Base-by-base conservation (phyloP, 1,140 invertebrate genomes). In the Drosophila micromelanica region DNA sequence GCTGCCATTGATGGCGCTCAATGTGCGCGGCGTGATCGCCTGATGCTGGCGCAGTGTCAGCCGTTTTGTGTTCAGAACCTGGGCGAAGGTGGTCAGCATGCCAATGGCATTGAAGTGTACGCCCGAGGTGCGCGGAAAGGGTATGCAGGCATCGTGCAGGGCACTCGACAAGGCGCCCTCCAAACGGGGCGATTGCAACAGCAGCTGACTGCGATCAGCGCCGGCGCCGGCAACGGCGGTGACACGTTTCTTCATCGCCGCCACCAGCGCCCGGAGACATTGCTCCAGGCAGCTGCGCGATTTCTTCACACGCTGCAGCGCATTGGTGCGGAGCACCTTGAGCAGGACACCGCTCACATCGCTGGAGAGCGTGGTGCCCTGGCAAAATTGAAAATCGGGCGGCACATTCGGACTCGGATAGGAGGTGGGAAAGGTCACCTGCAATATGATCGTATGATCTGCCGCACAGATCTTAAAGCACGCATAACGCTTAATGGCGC, bases 41-140 rank as follows among this genome's bases (percentile, higher is more conserved):
- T 80, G 70, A 69, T 92, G 91, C 35, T 91, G 77, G 1, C 90
- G 76, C 12, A 92, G 54, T 1, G 80, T 91, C 17, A 96, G 92
- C 75, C 96, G 94, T 75, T 96, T 95, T 2, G 95, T 93, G 78
- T 96, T 96, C 9, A 95, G 93, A 1, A 96, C 95, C 64, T 97
- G 94, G 46, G 96, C 96, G 92, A 98, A 99, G 67, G 96, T 97
- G 7, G 97, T 96, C 27, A 98, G 92, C 23, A 95, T 94, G 76
- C 96, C 96, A 30, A 96, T 96, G 40, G 96, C 96, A 92, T 97
- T 98, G 93, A 99, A 99, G 90, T 96, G 96, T 1, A 97, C 98
- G 4, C 98, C 98, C 11, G 97, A 98, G 0, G 98, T 99, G 59
- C 97, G 93, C 1, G 98, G 98, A 93, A 98, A 99, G 1, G 98